Conservation (phyloP, 2,888 invertebrate species). For the Pheosia gnoma region DNA sequence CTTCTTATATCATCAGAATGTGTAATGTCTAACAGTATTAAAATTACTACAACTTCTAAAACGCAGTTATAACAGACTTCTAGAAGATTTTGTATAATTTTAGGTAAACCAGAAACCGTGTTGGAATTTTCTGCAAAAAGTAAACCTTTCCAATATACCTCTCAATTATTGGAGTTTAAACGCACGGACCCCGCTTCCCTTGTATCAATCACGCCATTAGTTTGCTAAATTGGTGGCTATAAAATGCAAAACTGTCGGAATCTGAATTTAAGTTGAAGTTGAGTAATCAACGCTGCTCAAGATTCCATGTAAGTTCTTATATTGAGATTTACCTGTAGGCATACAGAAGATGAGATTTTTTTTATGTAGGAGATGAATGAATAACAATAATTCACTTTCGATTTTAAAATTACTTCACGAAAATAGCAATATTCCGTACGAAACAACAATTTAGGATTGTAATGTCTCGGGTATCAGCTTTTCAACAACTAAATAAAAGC, state of each 20-base stretch:
- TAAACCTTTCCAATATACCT: slow-evolving; percentile 45
- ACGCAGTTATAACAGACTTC: neutral
- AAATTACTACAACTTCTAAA: neutral
- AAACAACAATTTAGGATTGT: neutral
- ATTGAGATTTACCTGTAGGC: slow-evolving; percentile 38
- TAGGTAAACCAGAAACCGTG: slow-evolving; percentile 28
- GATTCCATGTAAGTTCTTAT: slow-evolving; percentile 37
- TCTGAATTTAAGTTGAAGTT: slow-evolving; percentile 45
- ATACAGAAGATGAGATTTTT: slow-evolving; percentile 3
- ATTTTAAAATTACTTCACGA: neutral
- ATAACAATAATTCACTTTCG: neutral
- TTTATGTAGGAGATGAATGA: neutral
- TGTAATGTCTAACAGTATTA: no score
- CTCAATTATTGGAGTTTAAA: slow-evolving; percentile 53
- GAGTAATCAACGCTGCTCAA: slow-evolving; percentile 38
- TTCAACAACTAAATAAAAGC: neutral
- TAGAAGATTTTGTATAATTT: slow-evolving; percentile 8
- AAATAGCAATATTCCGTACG: neutral
- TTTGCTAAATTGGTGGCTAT: slow-evolving; percentile 66
- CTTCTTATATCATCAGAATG: no score
- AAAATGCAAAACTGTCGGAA: slow-evolving; percentile 68
- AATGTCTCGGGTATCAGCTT: neutral
- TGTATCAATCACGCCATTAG: slow-evolving; percentile 66
- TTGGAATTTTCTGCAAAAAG: slow-evolving; percentile 34
- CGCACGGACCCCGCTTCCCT: slow-evolving; percentile 45